Conservation (phyloP, 2,797 vertebrate genomes). For the Corythornis leucogaster region DNA sequence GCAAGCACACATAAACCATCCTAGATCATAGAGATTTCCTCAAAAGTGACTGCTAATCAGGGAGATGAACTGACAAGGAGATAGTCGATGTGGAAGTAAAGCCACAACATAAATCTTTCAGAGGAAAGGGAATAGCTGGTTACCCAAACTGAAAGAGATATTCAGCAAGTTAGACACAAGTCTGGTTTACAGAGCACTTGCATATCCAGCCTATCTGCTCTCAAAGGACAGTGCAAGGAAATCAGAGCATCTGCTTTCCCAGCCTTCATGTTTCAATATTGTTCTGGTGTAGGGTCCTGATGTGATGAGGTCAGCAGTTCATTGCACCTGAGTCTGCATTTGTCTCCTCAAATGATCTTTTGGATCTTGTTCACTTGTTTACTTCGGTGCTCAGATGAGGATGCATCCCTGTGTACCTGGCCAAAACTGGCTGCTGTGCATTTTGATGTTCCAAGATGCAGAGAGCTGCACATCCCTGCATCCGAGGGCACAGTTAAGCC, state of each 20-base stretch:
- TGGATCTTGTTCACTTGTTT: background rate
- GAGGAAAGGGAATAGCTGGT: background rate
- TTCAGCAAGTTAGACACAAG: background rate
- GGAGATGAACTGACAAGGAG: background rate
- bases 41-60: background rate
- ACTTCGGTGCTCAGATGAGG: background rate
- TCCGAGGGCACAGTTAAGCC: conserved; percentile 68
- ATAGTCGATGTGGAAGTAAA: background rate
- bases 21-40: background rate
- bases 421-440: conserved; percentile 22
- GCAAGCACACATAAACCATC: background rate
- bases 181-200: background rate
- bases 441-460: conserved; percentile 51
- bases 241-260: background rate
- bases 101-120: background rate
- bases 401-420: background rate
- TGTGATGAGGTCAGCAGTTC: background rate
- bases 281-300: background rate
- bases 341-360: conserved; percentile 19
- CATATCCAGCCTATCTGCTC: background rate
- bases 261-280: background rate
- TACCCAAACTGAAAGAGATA: background rate
- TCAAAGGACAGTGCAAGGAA: background rate
- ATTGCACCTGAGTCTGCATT: background rate
- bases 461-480: conserved; percentile 42